Evolutionary conservation across 2,113 vertebrate species (phyloP), one percentile per base, ranked within the genome.

Genomic region (Tringa solitaria): DNA sequence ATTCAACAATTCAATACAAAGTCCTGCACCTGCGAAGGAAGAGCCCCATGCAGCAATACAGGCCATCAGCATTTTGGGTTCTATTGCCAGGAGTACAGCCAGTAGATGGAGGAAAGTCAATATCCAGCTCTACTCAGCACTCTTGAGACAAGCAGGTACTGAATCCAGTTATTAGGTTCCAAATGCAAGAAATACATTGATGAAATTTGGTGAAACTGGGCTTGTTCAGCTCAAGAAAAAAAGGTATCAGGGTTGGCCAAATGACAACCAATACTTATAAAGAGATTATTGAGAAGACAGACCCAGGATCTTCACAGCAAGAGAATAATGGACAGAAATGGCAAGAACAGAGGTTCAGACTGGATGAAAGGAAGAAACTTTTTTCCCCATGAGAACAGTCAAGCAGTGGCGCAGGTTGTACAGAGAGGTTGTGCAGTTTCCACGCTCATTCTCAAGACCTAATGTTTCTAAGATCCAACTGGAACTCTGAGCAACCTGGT

Each of bases 221-320:
- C 21, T 81, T 69, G 5, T 19, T 77, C 35, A 69, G 13, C 20
- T 65, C 28, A 61, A 50, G 30, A 73, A 56, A 20, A 84, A 9
- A 30, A 28, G 10, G 13, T 35, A n/a, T 21, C 2, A 4, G 5
- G 1, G 3, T 2, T 2, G 4, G 19, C 7, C 17, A 77, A 80
- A 23, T 35, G 65, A 45, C 22, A 69, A 14, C 18, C 9, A 46
- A 9, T 16, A 80, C 2, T 46, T 72, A 43, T 3, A 11, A 46
- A 64, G 18, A 80, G 17, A 28, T 68, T 72, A 22, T 54, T 80
- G 76, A 46, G 50, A 60, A 30, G 16, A 35, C 14, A 23, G 13
- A 84, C 5, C 7, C 1, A 4, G 27, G 11, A 53, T 85, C 46
- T 70, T 79, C 30, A 24, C 22, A 46, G 27, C 6, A 37, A 70